These are phyloP conservation scores for Anguilla marmorata DNA, from an alignment of 2,797 vertebrate genomes.

Conservation along the genomic window DNA sequence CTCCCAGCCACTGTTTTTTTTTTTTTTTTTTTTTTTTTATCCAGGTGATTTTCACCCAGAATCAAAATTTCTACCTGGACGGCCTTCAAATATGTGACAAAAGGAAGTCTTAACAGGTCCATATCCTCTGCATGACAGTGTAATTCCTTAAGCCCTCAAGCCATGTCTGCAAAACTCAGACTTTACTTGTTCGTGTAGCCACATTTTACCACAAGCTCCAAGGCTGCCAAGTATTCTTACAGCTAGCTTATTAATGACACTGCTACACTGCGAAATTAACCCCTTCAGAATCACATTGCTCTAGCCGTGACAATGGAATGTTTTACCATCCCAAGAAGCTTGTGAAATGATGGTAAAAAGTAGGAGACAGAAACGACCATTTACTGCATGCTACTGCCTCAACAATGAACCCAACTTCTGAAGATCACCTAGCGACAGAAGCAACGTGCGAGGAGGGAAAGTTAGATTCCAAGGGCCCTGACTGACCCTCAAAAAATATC, in stretches of 20 bases:
- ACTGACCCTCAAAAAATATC: too few relatives aligned
- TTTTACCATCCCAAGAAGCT: background rate
- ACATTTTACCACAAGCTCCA: constrained; percentile 72
- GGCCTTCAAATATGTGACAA: constrained; percentile 93
- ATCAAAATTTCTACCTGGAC: constrained; percentile 82
- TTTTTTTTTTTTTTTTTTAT: constrained; percentile 9
- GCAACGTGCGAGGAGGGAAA: too few relatives aligned
- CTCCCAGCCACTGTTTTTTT: constrained; percentile 25
- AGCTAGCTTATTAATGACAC: constrained; percentile 63
- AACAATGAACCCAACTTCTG: background rate
- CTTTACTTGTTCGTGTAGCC: constrained; percentile 87
- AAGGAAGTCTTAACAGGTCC: constrained; percentile 85
- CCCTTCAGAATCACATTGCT: constrained; percentile 40
- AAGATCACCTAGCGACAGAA: too few relatives aligned
- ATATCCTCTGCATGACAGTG: constrained; percentile 90
- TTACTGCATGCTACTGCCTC: background rate
- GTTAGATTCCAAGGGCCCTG: too few relatives aligned
- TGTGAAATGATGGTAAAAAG: background rate
- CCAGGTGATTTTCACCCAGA: constrained; percentile 61
- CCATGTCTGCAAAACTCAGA: constrained; percentile 93
- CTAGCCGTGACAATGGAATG: background rate
- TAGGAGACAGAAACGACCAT: background rate
- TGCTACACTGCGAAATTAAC: constrained; percentile 64
- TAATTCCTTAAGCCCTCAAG: constrained; percentile 92
- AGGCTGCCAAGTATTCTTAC: constrained; percentile 65